Percentiles rank a stretch among this genome's conserved stretches.
phyloP scores from a whole-genome alignment of 2,113 vertebrate species.

The Clupea harengus region DNA sequence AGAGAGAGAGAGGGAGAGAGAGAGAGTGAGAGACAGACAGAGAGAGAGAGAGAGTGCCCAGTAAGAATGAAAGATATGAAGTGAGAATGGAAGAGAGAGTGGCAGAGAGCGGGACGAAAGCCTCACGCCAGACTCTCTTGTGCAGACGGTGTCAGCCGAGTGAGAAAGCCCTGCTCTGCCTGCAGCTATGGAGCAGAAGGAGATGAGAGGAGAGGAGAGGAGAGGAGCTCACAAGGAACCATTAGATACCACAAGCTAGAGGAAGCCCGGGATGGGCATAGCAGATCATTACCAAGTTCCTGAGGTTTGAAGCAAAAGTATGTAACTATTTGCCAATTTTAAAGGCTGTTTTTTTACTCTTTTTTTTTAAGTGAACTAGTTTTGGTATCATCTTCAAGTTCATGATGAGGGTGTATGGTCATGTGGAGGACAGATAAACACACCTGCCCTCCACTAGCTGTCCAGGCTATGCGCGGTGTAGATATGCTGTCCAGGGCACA shows the following conservation, averaged over 20 bases:
- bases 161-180: not conserved
- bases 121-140: not conserved
- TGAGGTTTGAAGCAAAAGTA: not conserved
- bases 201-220: not conserved
- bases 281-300: not conserved
- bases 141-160: not conserved
- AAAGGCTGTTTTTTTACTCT: no score
- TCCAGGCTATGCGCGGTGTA: no score
- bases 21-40: not conserved
- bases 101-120: not conserved
- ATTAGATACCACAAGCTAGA: not conserved
- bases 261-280: not conserved
- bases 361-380: no score
- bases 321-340: no score
- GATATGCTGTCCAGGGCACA: no score
- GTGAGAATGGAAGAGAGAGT: not conserved
- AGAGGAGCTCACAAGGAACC: not conserved
- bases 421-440: no score
- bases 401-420: no score
- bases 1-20: not conserved
- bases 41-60: not conserved
- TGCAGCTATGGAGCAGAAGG: not conserved
- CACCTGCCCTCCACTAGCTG: no score
- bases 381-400: no score
- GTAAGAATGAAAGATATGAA: not conserved